These are phyloP conservation scores for Carlito syrichta DNA, from an alignment of 2,113 vertebrate species.

Conservation along the genomic window DNA sequence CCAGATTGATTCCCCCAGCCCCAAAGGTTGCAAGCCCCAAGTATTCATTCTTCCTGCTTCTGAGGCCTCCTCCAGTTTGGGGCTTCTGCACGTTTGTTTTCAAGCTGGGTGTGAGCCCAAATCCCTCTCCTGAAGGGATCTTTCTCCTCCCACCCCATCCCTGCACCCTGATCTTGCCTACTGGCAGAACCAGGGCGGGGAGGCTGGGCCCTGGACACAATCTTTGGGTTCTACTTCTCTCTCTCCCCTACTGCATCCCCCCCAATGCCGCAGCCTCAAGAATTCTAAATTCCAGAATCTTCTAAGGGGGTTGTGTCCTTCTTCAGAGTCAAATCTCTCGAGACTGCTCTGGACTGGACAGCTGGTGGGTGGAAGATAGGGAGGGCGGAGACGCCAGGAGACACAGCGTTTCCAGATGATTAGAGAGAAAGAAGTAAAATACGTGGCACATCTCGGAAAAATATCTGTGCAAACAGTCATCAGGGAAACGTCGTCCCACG, in stretches of 20 bases:
- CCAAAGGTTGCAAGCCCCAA: fast-evolving
- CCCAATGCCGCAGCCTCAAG: fast-evolving
- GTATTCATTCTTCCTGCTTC: fast-evolving
- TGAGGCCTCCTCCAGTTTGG: fast-evolving
- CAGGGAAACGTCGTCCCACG: not conserved
- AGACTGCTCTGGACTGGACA: not conserved
- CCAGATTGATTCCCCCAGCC: fast-evolving
- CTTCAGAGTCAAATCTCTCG: not conserved
- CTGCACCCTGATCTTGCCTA: too few relatives aligned
- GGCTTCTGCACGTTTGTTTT: too few relatives aligned
- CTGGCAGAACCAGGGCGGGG: fast-evolving
- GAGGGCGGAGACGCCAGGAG: not conserved
- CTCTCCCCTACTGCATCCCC: fast-evolving
- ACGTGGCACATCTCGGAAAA: not conserved
- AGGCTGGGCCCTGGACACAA: not conserved
- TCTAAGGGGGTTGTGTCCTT: not conserved
- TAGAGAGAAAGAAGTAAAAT: not conserved
- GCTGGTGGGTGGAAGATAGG: not conserved
- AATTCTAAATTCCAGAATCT: not conserved
- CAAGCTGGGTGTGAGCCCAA: fast-evolving
- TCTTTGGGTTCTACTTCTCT: not conserved
- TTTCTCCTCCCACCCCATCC: fast-evolving
- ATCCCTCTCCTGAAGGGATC: fast-evolving
- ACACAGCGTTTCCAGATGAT: not conserved
- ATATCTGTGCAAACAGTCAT: not conserved